Evolutionary conservation across 2,113 vertebrate species (phyloP), one percentile per base, ranked within the genome.

Genomic region (Ophiodon elongatus): DNA sequence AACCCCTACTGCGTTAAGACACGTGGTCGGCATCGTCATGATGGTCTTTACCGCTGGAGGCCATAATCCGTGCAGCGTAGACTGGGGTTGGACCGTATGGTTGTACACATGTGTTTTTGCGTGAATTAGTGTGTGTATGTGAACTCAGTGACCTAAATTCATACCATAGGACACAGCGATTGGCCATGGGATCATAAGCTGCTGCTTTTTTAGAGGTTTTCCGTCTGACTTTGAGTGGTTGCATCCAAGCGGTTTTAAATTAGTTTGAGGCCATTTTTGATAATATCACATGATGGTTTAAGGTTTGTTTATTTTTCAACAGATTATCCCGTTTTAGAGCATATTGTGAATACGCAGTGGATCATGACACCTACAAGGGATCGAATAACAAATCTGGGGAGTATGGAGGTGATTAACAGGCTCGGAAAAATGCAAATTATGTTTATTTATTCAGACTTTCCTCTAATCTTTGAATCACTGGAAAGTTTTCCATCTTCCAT

Each of bases 91-190:
- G 37, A 59, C 54, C 0, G 25, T 67, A 73, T 80, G 25, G 63
- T 59, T 81, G 27, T 70, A 43, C 65, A 79, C 19, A 5, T 41
- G 47, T 80, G n/a, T 77, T 3, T 82, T 33, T 78, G 79, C 4
- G 35, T 81, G 76, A 39, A 43, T 56, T 52, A 8, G 37, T 66
- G 63, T 76, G 64, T 78, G 63, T 79, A 1, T 82, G 66, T 85
- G 41, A 85, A 88, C 83, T 86, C 81, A 80, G 78, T 89, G 88
- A 90, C 85, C 89, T 89, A 86, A 79, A 88, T 89, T 86, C 72
- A 63, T 78, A 69, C 73, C 45, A 21, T 7, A 78, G 73, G 76
- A 90, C 79, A 91, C 84, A 83, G 71, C 11, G 54, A 91, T 86
- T 85, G 67, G 77, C 76, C 23, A 19, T 31, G 23, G 29, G 73